Evolutionary conservation across 2,113 vertebrate genomes (phyloP), one percentile per base, ranked within the genome.

Genomic region (Bettongia penicillata): DNA sequence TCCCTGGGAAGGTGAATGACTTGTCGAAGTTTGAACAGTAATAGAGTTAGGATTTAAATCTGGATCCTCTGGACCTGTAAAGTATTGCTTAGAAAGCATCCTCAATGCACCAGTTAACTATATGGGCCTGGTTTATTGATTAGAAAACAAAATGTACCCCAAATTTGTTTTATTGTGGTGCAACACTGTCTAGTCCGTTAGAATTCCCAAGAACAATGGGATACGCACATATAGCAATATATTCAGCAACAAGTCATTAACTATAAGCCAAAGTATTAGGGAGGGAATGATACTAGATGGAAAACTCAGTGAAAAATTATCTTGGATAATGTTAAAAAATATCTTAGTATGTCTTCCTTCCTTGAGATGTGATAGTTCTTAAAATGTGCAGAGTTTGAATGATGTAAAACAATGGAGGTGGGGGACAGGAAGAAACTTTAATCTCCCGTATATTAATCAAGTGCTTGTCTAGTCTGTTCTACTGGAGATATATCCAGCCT

Each of bases 261-360:
- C 68, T 6, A 84, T 8, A 16, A 43, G 23, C 16, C 68, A 43
- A 84, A 43, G 19, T 43, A 84, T 84, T 84, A 84, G n/a, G 16
- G 43, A 84, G 8, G 92, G 94, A 91, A 49, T 91, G 23, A 84
- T 8, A 93, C 1, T 0, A 5, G 48, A 47, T 95, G 14, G 89
- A 84, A 97, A 97, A 95, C 23, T 1, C 31, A 92, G 22, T 93
- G 90, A 90, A 22, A 90, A 92, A 90, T 31, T 50, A 4, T 6
- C 94, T 12, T 26, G 28, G 92, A 3, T 52, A 53, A 90, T 91
- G 7, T 8, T 57, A 91, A 53, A 49, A 93, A 55, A 51, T 47
- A 51, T 0, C 25, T 95, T 68, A 84, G 53, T 92, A 77, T 8
- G 53, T 91, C 48, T 95, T 84, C 94, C 50, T 9, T 8, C n/a